Conservation (phyloP, 2,888 invertebrate genomes). For the Palloptera scutellata region DNA sequence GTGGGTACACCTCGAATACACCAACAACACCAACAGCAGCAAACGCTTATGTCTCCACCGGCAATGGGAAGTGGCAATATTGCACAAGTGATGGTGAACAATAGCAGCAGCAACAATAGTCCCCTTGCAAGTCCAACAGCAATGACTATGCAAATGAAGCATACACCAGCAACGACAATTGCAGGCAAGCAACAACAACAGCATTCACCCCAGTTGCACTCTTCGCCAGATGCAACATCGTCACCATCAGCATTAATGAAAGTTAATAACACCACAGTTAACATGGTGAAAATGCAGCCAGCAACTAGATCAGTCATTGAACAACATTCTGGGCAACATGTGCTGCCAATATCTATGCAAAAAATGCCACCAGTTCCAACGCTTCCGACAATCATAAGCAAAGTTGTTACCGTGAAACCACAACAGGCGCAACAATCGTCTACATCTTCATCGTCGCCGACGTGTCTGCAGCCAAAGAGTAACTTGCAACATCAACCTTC, state of each 20-base stretch:
- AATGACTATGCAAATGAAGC: not conserved
- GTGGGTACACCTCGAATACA: slow-evolving; percentile 23
- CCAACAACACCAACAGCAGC: slow-evolving; percentile 38
- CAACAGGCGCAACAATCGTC: slow-evolving; percentile 56
- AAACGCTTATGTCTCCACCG: slow-evolving; percentile 42
- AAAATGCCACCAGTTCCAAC: slow-evolving; percentile 54
- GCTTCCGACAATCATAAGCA: slow-evolving; percentile 58
- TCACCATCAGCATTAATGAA: slow-evolving; percentile 15
- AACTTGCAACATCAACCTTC: slow-evolving; percentile 17
- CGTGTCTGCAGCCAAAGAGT: slow-evolving; percentile 34
- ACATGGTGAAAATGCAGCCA: slow-evolving; percentile 20
- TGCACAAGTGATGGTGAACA: slow-evolving; percentile 11
- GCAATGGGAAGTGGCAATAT: slow-evolving; percentile 5
- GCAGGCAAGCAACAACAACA: slow-evolving; percentile 4
- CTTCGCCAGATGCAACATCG: not conserved
- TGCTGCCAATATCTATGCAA: slow-evolving; percentile 51
- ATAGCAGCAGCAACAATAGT: slow-evolving; percentile 22
- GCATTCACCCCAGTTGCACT: slow-evolving; percentile 7
- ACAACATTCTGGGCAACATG: slow-evolving; percentile 42
- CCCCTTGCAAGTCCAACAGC: not conserved
- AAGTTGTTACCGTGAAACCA: slow-evolving; percentile 58
- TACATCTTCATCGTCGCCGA: slow-evolving; percentile 42
- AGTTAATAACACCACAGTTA: slow-evolving; percentile 42
- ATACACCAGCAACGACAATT: slow-evolving; percentile 12
- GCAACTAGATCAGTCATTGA: slow-evolving; percentile 35